A percentile compares a stretch with the other conserved stretches of the same genome.
phyloP scores from a whole-genome alignment of 2,888 invertebrate species.

The Salticus scenicus region DNA sequence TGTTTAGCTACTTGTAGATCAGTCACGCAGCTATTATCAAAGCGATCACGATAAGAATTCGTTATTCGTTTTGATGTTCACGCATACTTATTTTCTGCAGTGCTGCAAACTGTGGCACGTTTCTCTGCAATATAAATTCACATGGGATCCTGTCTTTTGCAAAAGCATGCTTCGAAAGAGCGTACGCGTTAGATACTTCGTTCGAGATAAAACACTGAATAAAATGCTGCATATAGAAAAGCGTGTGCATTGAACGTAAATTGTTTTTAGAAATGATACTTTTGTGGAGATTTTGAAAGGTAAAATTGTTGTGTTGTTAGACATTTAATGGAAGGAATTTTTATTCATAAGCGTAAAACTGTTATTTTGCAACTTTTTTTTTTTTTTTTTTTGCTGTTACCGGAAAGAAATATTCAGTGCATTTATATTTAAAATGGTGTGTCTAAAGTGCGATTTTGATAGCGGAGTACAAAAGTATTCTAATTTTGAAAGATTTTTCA shows the following conservation, averaged over 20 bases:
- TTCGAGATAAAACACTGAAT: background rate
- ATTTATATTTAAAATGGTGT: no score
- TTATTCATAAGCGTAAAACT: no score
- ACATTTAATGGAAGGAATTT: no score
- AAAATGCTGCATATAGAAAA: background rate
- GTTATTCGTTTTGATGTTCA: background rate
- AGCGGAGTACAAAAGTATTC: no score
- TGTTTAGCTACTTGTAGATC: background rate
- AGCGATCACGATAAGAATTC: slow-evolving; percentile 1
- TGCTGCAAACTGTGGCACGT: background rate
- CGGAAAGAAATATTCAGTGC: no score
- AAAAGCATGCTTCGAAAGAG: background rate
- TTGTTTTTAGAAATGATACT: background rate
- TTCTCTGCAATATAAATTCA: background rate
- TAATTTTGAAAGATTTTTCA: no score
- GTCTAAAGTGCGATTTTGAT: no score
- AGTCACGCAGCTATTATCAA: background rate
- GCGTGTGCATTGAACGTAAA: background rate
- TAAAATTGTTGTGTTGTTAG: no score
- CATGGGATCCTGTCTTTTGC: background rate
- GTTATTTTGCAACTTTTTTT: no score
- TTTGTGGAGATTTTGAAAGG: no score
- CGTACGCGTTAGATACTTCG: background rate
- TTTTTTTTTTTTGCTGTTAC: no score
- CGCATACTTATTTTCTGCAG: background rate